Evolutionary conservation across 2,113 vertebrate species (phyloP), one percentile per base, ranked within the genome.

Genomic region (Abramis brama): DNA sequence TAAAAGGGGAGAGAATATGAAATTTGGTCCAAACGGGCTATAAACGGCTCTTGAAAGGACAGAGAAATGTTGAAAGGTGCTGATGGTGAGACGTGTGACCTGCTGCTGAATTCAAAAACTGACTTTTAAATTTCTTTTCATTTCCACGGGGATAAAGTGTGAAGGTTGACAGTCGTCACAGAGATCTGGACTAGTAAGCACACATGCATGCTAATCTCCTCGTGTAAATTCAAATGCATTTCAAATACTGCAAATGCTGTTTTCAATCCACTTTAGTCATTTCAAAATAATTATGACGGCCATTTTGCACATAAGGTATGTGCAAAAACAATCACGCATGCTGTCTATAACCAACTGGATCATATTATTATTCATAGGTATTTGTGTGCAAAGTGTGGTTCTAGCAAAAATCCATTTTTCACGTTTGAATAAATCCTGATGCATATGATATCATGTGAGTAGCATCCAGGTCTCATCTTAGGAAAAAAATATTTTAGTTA

Each of bases 1-100:
- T 88, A 82, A 75, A 84, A 81, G 55, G 57, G 79, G 43, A 27
- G 62, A 74, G 66, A 79, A 39, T 43, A 60, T 66, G 80, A 74
- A 68, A 57, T 57, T 50, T 73, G 36, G 52, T 52, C 64, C 52
- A 84, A 80, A 81, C 74, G 30, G 83, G 78, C n/a, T 74, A 1
- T 74, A 87, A 71, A 80, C 75, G 52, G 55, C 59, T 64, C 66
- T 59, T 70, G 64, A 59, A 77, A 57, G 21, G 13, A 75, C 73
- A 19, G 47, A 81, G 76, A 84, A 27, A 85, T 57, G 78, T 75
- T 78, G 39, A 85, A 83, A 71, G 74, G 79, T 30, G 87, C 27
- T 39, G 9, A 50, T 47, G 71, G 70, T 11, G 36, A 73, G 70
- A n/a, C 36, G 21, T 21, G 70, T 36, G 76, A 39, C 76, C 76